These are phyloP conservation scores for Patella pellucida DNA, from an alignment of 2,888 invertebrate species.

Conservation along the genomic window DNA sequence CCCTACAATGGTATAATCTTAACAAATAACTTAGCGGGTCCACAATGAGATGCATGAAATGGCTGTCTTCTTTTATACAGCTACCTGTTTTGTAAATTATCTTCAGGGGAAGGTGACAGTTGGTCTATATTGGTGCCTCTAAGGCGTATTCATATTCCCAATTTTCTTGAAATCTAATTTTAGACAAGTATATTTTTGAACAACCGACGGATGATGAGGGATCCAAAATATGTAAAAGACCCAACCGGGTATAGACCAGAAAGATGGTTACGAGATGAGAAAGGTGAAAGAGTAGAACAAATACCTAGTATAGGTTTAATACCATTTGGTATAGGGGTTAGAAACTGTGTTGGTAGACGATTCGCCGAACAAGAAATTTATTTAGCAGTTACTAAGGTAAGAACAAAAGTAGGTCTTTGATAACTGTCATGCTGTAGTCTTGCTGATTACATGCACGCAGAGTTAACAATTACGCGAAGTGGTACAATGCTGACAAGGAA, in stretches of 20 bases:
- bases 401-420: neutral
- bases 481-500: too few species aligned
- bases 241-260: slow-evolving; percentile 47
- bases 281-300: slow-evolving; percentile 15
- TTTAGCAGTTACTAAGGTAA: slow-evolving; percentile 39
- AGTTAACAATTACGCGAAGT: too few species aligned
- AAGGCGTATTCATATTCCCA: neutral
- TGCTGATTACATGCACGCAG: too few species aligned
- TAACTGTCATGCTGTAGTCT: too few species aligned
- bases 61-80: too few species aligned
- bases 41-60: too few species aligned
- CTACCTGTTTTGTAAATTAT: too few species aligned
- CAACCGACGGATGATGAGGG: slow-evolving; percentile 28
- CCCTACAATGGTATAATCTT: too few species aligned
- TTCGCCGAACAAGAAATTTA: slow-evolving; percentile 72
- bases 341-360: slow-evolving; percentile 67
- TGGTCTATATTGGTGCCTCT: neutral
- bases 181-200: slow-evolving; percentile 35
- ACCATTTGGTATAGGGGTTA: slow-evolving; percentile 53
- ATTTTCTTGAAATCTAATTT: neutral
- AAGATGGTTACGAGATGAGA: slow-evolving; percentile 44
- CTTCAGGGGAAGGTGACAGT: too few species aligned
- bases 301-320: slow-evolving; percentile 43
- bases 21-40: too few species aligned
- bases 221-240: slow-evolving; percentile 35